These are phyloP conservation scores for Ormyrus pomaceus DNA, from an alignment of 2,888 invertebrate genomes.

Conservation along the genomic window DNA sequence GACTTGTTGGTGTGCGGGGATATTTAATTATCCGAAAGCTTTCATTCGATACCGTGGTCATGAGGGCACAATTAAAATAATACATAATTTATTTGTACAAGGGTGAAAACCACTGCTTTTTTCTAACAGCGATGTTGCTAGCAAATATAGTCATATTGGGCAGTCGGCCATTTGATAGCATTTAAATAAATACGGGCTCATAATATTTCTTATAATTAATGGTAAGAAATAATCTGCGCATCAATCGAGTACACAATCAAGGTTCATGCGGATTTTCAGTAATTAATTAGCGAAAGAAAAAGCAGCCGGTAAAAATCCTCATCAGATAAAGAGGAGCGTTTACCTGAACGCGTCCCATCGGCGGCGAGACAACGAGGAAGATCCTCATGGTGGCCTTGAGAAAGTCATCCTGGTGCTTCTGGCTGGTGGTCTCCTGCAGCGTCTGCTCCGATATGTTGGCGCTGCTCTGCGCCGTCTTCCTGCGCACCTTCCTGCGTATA, in stretches of 20 bases:
- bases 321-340: conserved; percentile 34
- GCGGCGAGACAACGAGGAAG: conserved; percentile 85
- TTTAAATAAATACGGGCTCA: too few relatives aligned
- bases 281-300: not conserved
- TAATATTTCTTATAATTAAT: too few relatives aligned
- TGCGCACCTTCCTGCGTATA: conserved; percentile 72
- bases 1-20: too few relatives aligned
- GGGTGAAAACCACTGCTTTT: too few relatives aligned
- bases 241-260: not conserved
- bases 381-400: conserved; percentile 85
- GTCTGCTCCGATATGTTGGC: conserved; percentile 64
- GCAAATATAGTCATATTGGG: too few relatives aligned
- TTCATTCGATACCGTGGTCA: too few relatives aligned
- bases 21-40: too few relatives aligned
- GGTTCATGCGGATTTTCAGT: not conserved
- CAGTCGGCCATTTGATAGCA: too few relatives aligned
- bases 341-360: conserved; percentile 80
- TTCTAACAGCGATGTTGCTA: too few relatives aligned
- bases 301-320: not conserved
- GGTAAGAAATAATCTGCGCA: too few relatives aligned
- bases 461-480: conserved; percentile 66
- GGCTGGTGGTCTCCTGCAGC: conserved; percentile 27
- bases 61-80: too few relatives aligned
- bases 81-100: too few relatives aligned
- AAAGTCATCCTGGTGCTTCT: conserved; percentile 81